Percentiles rank a stretch among this genome's conserved stretches.
phyloP scores from a whole-genome alignment of 2,888 invertebrate species.

The Seira sanloemensis region DNA sequence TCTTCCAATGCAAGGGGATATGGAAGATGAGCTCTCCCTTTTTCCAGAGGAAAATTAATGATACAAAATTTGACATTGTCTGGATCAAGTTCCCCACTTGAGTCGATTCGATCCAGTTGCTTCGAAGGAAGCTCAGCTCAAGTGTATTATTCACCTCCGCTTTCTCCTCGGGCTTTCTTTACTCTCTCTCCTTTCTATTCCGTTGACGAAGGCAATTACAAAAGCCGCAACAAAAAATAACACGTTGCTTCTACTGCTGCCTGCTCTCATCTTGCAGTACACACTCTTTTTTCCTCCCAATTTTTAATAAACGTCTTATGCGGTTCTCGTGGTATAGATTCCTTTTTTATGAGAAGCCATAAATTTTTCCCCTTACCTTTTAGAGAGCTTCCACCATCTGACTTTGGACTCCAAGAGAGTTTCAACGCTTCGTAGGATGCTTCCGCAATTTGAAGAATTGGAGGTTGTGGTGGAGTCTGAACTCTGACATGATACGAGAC shows the following conservation, averaged over 20 bases:
- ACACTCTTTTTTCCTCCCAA: neutral
- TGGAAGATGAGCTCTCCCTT: neutral
- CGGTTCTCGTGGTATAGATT: neutral
- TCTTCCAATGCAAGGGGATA: neutral
- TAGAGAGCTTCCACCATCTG: slow-evolving; percentile 87
- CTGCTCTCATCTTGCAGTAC: neutral
- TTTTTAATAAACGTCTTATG: slow-evolving; percentile 2
- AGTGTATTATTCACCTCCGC: neutral
- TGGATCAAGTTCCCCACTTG: neutral
- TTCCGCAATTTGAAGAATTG: slow-evolving; percentile 86
- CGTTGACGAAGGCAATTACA: slow-evolving; percentile 13
- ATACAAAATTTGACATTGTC: slow-evolving; percentile 5
- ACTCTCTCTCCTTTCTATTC: neutral
- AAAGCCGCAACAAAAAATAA: neutral
- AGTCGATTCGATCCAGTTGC: too few relatives aligned
- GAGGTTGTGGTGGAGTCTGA: slow-evolving; percentile 86
- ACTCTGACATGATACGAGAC: slow-evolving; percentile 85
- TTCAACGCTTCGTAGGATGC: slow-evolving; percentile 89
- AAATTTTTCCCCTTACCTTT: slow-evolving; percentile 65
- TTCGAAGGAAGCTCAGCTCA: neutral
- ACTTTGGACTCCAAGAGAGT: slow-evolving; percentile 87
- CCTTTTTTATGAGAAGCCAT: slow-evolving; percentile 6
- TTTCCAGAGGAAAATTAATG: neutral
- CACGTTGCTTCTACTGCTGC: neutral
- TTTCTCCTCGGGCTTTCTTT: neutral